Conservation (phyloP, 2,797 vertebrate species). For the Sphaeramia orbicularis region DNA sequence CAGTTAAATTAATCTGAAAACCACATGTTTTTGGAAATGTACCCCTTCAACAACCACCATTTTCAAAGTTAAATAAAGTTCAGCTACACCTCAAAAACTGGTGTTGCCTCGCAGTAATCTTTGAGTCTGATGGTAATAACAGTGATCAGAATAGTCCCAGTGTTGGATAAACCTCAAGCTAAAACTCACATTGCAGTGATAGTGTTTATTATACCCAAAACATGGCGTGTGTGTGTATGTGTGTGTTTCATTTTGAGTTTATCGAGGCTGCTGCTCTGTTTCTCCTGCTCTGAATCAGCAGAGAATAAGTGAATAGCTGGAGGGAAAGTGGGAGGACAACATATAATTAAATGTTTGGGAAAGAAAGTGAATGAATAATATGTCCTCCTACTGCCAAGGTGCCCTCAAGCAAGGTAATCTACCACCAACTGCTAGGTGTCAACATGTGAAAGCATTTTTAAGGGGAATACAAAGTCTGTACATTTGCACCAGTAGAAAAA, state of each 20-base stretch:
- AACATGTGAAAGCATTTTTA: neutral
- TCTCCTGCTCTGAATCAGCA: constrained; percentile 12
- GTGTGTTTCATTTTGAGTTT: constrained; percentile 17
- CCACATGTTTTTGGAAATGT: too few relatives aligned
- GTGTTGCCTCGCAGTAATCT: too few relatives aligned
- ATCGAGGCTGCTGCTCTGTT: constrained; percentile 12
- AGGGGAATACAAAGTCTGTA: neutral
- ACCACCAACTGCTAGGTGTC: constrained; percentile 23
- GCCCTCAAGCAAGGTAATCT: constrained; percentile 61
- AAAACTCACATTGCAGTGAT: constrained; percentile 9
- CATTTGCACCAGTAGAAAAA: constrained; percentile 20
- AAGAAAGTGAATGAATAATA: constrained; percentile 47
- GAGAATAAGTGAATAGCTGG: constrained; percentile 26
- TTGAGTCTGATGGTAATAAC: neutral
- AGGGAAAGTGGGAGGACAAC: constrained; percentile 51
- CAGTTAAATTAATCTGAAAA: too few relatives aligned
- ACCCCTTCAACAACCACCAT: too few relatives aligned
- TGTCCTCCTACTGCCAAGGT: constrained; percentile 60
- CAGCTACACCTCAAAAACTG: too few relatives aligned
- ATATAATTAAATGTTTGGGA: constrained; percentile 58
- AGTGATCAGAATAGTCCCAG: neutral
- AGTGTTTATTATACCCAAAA: constrained; percentile 3
- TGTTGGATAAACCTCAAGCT: neutral
- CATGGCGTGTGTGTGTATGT: neutral
- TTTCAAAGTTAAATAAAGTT: too few relatives aligned